Base-by-base conservation (phyloP, 2,113 vertebrate species). In the Cercocebus atys region DNA sequence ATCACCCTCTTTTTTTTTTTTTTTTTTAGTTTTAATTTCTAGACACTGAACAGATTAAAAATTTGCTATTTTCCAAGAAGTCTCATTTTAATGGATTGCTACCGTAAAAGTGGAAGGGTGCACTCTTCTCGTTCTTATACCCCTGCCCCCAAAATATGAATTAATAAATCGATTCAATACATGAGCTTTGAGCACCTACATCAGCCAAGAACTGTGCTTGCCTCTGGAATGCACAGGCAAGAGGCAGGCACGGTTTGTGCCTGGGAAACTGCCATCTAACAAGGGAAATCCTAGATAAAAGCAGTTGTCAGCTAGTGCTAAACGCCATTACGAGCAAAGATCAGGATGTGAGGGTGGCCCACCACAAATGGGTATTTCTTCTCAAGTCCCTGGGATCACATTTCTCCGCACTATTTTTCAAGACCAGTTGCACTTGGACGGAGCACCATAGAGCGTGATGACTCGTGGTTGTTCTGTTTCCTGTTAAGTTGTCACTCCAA, bases 341-440 rank as follows among this genome's bases (percentile, higher is more conserved):
- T 38, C 68, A 17, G 13, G 1, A 11, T 4, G 0, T 12, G 1
- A 13, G 9, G 1, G 6, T 0, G 3, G 13, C 61, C 38, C 43
- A n/a, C 27, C 18, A 23, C 72, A 70, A 18, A 6, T 0, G 27
- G 70, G 3, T 45, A 57, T 22, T 18, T 92, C 73, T 70, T 59
- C 52, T 61, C n/a, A 0, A 0, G 23, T 70, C 66, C 81, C 20
- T 9, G 61, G 30, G 61, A 50, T 43, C 27, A 70, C 27, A 3
- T 57, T 43, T 85, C 35, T 72, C 57, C 38, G 8, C 20, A 23
- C 76, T 27, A 1, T 10, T 47, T 64, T 59, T 30, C 90, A 82
- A 68, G 40, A 35, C 79, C 20, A 30, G 8, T 20, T 59, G 66
- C 22, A 14, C 64, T 80, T 76, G 43, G 1, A n/a, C 11, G 35